phyloP scores from a whole-genome alignment of 1,140 invertebrate species.

The Belonocnema kinseyi region DNA sequence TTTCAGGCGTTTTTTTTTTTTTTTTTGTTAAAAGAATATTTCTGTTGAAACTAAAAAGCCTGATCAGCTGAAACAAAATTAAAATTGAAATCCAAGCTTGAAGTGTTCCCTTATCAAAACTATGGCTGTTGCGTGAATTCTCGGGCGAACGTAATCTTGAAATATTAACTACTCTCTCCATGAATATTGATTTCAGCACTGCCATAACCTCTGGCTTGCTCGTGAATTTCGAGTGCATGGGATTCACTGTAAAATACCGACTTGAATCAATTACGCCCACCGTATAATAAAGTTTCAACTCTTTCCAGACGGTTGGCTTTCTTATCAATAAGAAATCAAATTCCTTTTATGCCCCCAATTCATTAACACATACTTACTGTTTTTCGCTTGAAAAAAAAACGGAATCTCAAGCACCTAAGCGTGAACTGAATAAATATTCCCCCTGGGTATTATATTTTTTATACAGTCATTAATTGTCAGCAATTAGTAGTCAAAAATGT shows the following conservation, averaged over 20 bases:
- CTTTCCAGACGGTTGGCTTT: slow-evolving; percentile 14
- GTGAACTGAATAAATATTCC: slow-evolving; percentile 7
- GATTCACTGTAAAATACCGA: slow-evolving; percentile 3
- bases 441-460: not conserved
- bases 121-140: no score
- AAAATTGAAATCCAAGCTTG: no score
- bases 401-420: slow-evolving; percentile 10
- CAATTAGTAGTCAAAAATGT: no score
- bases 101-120: no score
- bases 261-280: slow-evolving; percentile 12
- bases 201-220: not conserved
- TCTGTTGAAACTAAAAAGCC: no score
- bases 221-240: slow-evolving; percentile 8
- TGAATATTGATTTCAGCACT: no score
- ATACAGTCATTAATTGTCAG: no score
- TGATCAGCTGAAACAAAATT: no score
- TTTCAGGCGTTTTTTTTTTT: no score
- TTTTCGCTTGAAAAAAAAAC: not conserved
- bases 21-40: no score
- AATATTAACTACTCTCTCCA: no score
- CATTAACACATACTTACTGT: slow-evolving; percentile 29
- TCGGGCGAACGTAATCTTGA: no score
- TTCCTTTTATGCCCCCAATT: slow-evolving; percentile 23
- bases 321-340: slow-evolving; percentile 26
- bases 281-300: slow-evolving; percentile 26